Conservation (phyloP, 2,113 vertebrate species). For the Sinocyclocheilus anophthalmus region DNA sequence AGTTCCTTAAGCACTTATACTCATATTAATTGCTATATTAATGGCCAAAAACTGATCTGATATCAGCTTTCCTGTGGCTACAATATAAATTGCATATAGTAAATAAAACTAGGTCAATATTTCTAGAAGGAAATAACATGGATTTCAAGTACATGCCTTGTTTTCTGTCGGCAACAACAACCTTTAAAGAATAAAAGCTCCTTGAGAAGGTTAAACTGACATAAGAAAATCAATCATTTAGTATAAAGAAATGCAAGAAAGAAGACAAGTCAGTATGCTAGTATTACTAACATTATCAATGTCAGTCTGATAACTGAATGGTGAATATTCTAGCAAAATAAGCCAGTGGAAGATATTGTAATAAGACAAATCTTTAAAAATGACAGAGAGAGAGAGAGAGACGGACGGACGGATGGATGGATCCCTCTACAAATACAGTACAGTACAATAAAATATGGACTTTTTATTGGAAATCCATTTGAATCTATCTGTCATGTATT, state of each 20-base stretch:
- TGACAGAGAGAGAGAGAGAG: too few species aligned
- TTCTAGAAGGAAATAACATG: not conserved
- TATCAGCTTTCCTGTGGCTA: too few species aligned
- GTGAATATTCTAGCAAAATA: too few species aligned
- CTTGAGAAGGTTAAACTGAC: not conserved
- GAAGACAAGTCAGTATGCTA: not conserved
- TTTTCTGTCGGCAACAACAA: not conserved
- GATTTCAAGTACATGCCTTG: not conserved
- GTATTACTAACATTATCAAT: not conserved
- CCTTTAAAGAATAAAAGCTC: not conserved
- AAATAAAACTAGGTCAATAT: not conserved
- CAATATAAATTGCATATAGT: too few species aligned
- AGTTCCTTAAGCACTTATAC: not conserved
- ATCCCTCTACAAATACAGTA: not conserved
- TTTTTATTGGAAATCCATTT: slow-evolving; percentile 19
- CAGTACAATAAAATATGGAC: not conserved
- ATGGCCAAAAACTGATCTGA: too few species aligned
- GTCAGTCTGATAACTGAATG: too few species aligned
- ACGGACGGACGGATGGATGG: too few species aligned
- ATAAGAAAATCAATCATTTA: not conserved
- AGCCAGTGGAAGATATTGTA: not conserved
- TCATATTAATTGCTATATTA: not conserved
- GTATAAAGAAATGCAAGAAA: not conserved
- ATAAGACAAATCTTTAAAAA: too few species aligned
- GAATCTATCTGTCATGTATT: not conserved